These are phyloP conservation scores for Podabrus alpinus DNA, from an alignment of 2,888 invertebrate genomes.

Conservation along the genomic window DNA sequence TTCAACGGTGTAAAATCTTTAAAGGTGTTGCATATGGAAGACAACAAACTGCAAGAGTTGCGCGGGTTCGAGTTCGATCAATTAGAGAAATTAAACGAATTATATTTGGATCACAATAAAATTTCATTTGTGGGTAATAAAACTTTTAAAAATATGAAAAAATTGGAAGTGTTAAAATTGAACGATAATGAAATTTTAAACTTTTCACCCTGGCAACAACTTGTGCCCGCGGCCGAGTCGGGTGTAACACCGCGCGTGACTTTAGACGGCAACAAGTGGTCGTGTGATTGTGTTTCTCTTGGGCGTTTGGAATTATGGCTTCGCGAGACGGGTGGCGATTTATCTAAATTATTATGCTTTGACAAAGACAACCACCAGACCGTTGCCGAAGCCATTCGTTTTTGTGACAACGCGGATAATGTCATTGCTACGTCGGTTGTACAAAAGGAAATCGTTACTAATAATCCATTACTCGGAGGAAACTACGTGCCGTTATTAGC, in stretches of 20 bases:
- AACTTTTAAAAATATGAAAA: conserved; percentile 75
- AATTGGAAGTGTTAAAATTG: conserved; percentile 72
- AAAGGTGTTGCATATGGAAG: conserved; percentile 75
- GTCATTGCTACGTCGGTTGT: conserved; percentile 65
- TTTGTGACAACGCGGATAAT: conserved; percentile 70
- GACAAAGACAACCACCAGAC: conserved; percentile 60
- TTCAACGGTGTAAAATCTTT: conserved; percentile 80
- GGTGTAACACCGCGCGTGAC: conserved; percentile 67
- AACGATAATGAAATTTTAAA: conserved; percentile 79
- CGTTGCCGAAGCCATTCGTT: conserved; percentile 59
- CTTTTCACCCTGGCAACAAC: conserved; percentile 70
- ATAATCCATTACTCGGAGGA: conserved; percentile 68
- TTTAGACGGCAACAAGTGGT: conserved; percentile 80
- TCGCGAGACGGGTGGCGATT: conserved; percentile 67
- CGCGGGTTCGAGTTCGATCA: conserved; percentile 80
- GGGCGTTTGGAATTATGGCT: conserved; percentile 73
- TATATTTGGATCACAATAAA: conserved; percentile 77
- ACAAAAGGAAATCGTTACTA: conserved; percentile 61
- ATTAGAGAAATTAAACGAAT: conserved; percentile 72
- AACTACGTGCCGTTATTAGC: conserved; percentile 77
- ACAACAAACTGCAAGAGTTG: conserved; percentile 72
- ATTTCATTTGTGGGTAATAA: conserved; percentile 74
- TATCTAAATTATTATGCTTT: conserved; percentile 71
- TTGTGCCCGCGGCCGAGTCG: conserved; percentile 63
- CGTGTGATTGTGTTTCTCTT: conserved; percentile 78